A percentile compares a stretch with the other conserved stretches of the same genome.
Conservation (phyloP, 2,888 invertebrate species). For the Synanthedon vespiformis region DNA sequence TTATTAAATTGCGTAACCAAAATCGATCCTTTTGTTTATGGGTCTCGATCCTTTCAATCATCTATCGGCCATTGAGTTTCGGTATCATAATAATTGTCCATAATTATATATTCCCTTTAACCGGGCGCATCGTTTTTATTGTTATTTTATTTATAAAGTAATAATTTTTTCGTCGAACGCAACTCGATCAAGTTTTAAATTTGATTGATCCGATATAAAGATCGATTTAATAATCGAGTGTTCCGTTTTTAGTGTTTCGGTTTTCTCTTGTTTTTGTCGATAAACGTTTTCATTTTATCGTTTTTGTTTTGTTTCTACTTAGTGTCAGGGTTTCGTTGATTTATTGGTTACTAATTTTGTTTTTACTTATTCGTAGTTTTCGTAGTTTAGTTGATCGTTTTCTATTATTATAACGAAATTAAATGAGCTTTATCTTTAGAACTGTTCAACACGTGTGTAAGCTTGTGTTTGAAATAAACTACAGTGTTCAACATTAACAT, state of each 20-base stretch:
- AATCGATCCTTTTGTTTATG: conserved; percentile 68
- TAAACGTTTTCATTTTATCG: conserved; percentile 50
- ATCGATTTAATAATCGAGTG: conserved; percentile 66
- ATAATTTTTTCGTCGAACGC: conserved; percentile 63
- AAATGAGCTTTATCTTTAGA: not conserved
- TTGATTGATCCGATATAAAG: conserved; percentile 70
- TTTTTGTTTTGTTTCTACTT: conserved; percentile 37
- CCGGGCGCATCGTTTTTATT: conserved; percentile 66
- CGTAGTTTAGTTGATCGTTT: conserved; percentile 4
- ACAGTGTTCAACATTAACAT: conserved; percentile 11
- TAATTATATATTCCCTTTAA: conserved; percentile 69
- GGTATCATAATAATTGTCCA: conserved; percentile 70
- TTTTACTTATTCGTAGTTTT: conserved; percentile 17
- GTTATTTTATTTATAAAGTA: conserved; percentile 72
- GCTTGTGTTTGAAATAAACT: not conserved
- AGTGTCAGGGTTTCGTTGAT: conserved; percentile 37
- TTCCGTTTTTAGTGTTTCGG: conserved; percentile 45
- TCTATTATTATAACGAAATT: conserved; percentile 5
- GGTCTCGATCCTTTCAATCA: conserved; percentile 68
- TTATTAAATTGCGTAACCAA: conserved; percentile 61
- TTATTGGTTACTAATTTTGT: conserved; percentile 37
- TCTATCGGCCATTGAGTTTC: conserved; percentile 67
- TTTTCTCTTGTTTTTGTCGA: conserved; percentile 51
- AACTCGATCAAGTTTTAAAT: conserved; percentile 66
- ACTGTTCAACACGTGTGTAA: not conserved